Percentiles rank a stretch among this genome's conserved stretches.
These are phyloP conservation scores for Rhinoderma darwinii DNA, from an alignment of 2,113 vertebrate genomes.

Conservation along the genomic window DNA sequence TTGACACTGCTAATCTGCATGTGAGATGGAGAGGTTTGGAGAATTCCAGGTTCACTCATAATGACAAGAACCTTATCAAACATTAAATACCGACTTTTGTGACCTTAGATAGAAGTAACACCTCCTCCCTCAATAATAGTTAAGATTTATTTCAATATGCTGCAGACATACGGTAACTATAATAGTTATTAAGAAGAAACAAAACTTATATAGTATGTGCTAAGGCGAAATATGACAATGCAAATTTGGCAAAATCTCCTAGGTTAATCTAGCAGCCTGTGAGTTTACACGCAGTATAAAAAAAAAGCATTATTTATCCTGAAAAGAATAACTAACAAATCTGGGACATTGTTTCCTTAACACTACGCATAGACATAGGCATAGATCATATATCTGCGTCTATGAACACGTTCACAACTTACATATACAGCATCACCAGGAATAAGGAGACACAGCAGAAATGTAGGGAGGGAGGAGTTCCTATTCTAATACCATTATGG, in stretches of 20 bases:
- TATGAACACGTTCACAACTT: too few species aligned
- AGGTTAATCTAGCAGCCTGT: neutral
- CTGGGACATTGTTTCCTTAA: neutral
- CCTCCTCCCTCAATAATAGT: neutral
- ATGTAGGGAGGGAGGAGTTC: too few species aligned
- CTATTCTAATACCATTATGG: too few species aligned
- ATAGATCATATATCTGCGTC: neutral
- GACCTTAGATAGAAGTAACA: neutral
- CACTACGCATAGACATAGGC: neutral
- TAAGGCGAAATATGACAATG: neutral
- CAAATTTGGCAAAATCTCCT: too few species aligned
- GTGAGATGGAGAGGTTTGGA: conserved; percentile 2
- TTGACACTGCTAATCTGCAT: conserved; percentile 55
- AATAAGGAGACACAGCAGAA: too few species aligned
- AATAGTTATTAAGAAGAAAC: neutral
- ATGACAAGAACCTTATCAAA: conserved; percentile 18
- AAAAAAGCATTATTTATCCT: neutral
- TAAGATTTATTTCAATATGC: neutral
- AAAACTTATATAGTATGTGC: neutral
- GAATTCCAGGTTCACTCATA: neutral
- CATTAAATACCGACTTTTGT: neutral
- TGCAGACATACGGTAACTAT: neutral
- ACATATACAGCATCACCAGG: too few species aligned
- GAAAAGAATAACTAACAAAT: neutral
- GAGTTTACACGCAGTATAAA: neutral